These are phyloP conservation scores for Brachyistius frenatus DNA, from an alignment of 2,113 vertebrate species.

Conservation along the genomic window DNA sequence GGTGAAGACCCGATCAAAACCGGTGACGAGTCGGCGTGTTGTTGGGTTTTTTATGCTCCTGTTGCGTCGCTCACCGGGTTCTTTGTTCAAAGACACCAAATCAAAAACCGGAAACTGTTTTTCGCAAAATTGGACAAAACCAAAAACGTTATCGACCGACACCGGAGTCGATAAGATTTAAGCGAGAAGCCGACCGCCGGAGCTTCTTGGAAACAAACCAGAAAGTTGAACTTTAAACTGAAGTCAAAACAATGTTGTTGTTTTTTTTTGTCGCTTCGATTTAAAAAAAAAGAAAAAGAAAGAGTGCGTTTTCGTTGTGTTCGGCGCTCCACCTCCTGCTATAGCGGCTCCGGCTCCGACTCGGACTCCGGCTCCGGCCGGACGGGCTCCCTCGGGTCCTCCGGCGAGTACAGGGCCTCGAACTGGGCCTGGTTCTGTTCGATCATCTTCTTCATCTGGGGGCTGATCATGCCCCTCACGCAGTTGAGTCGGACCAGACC, in stretches of 20 bases:
- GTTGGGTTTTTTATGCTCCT: too few relatives aligned
- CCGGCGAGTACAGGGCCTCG: slow-evolving; percentile 68
- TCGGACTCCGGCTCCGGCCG: slow-evolving; percentile 13
- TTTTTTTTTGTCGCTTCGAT: too few relatives aligned
- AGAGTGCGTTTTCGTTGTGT: background rate
- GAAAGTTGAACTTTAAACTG: background rate
- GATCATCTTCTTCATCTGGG: slow-evolving; percentile 76
- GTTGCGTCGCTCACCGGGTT: too few relatives aligned
- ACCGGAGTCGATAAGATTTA: too few relatives aligned
- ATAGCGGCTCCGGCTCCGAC: slow-evolving; percentile 38
- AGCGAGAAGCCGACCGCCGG: background rate
- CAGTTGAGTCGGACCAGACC: slow-evolving; percentile 92
- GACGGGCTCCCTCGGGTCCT: background rate
- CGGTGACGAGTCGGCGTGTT: too few relatives aligned
- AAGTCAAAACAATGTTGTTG: background rate
- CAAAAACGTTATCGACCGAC: too few relatives aligned
- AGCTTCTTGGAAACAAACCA: background rate
- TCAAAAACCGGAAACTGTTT: too few relatives aligned
- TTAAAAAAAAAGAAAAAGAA: too few relatives aligned
- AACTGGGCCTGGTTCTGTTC: slow-evolving; percentile 81
- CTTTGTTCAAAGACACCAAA: too few relatives aligned
- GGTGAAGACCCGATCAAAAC: too few relatives aligned
- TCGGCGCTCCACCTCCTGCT: slow-evolving; percentile 24
- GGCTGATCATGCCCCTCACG: slow-evolving; percentile 80
- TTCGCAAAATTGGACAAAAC: too few relatives aligned